phyloP scores from a whole-genome alignment of 2,113 vertebrate species.

The Brienomyrus brachyistius region DNA sequence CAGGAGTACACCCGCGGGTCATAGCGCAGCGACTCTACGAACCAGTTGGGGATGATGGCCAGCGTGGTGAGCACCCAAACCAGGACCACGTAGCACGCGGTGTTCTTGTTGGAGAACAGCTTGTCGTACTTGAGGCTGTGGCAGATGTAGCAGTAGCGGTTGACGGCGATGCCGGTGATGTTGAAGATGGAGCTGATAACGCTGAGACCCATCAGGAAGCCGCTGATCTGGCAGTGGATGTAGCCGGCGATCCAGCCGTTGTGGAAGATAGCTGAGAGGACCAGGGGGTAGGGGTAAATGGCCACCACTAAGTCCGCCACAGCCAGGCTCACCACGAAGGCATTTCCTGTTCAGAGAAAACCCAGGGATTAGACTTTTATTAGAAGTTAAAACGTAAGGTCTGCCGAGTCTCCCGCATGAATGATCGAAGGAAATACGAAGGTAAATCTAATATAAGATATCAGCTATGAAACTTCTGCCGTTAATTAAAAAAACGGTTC shows the following conservation, averaged over 20 bases:
- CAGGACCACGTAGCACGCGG: conserved; percentile 61
- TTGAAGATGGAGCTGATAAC: conserved; percentile 77
- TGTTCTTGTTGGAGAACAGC: conserved; percentile 68
- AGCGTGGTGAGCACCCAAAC: conserved; percentile 67
- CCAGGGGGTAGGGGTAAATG: conserved; percentile 69
- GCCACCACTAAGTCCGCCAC: conserved; percentile 71
- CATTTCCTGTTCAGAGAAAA: conserved; percentile 56
- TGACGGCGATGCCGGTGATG: conserved; percentile 72
- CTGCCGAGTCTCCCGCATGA: neutral
- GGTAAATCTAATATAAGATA: neutral
- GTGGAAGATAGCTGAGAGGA: conserved; percentile 67
- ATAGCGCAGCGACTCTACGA: conserved; percentile 69
- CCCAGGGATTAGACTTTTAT: neutral
- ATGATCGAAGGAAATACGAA: neutral
- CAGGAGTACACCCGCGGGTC: conserved; percentile 70
- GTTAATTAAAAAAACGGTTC: neutral
- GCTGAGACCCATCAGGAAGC: conserved; percentile 74
- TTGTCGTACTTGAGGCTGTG: conserved; percentile 67
- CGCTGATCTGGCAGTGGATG: conserved; percentile 72
- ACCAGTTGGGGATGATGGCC: conserved; percentile 70
- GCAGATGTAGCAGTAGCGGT: conserved; percentile 77
- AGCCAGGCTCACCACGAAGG: conserved; percentile 73
- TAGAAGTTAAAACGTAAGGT: neutral
- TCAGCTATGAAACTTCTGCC: neutral
- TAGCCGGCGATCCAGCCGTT: conserved; percentile 68